Conservation (phyloP, 1,140 invertebrate genomes). For the Philaenus spumarius region DNA sequence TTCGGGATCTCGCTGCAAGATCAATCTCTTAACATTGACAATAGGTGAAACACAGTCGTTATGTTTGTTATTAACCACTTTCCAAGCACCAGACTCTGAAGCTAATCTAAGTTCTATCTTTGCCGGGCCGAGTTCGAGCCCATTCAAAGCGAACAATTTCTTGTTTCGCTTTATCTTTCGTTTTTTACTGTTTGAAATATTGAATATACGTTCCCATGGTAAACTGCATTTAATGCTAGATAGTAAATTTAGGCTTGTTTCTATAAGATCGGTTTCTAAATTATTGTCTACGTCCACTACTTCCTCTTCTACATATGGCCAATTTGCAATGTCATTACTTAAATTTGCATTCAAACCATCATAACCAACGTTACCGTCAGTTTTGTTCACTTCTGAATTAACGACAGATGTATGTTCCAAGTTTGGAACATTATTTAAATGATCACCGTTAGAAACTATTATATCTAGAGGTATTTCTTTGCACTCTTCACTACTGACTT, state of each 20-base stretch:
- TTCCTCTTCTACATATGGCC: slow-evolving; percentile 11
- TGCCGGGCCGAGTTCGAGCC: slow-evolving; percentile 6
- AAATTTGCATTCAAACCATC: slow-evolving; percentile 7
- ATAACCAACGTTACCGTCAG: not conserved
- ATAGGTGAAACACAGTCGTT: not conserved
- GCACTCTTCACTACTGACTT: too few species aligned
- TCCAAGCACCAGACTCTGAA: slow-evolving; percentile 1
- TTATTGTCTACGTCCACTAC: slow-evolving; percentile 1
- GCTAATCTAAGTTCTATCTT: slow-evolving; percentile 8
- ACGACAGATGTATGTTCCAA: too few species aligned
- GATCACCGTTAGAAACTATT: too few species aligned
- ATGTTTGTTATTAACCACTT: slow-evolving; percentile 5
- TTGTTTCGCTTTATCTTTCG: not conserved
- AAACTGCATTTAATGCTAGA: slow-evolving; percentile 3
- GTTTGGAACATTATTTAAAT: too few species aligned
- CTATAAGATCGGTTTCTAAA: not conserved
- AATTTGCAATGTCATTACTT: slow-evolving; percentile 7
- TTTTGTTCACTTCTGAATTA: too few species aligned
- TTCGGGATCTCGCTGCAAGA: slow-evolving; percentile 5
- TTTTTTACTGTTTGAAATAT: slow-evolving; percentile 3
- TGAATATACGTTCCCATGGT: slow-evolving; percentile 9
- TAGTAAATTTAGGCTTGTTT: too few species aligned
- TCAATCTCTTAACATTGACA: slow-evolving; percentile 4
- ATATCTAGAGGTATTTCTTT: too few species aligned
- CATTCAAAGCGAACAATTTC: not conserved